These are phyloP conservation scores for Sus cebifrons DNA, from an alignment of 2,797 vertebrate genomes.

Conservation along the genomic window DNA sequence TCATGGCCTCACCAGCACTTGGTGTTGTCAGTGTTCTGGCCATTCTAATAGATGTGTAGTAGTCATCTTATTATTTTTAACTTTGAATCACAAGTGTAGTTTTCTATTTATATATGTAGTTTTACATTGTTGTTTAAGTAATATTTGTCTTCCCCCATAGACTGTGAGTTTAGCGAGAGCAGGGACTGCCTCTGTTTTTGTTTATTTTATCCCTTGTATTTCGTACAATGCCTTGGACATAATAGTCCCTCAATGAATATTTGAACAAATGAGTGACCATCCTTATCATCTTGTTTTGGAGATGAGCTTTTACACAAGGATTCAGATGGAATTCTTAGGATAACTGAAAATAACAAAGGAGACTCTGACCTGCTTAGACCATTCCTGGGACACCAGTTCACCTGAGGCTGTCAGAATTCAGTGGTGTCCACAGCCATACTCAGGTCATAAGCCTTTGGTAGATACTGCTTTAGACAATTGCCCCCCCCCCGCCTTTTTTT, in stretches of 20 bases:
- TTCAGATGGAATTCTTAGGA: neutral
- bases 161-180: neutral
- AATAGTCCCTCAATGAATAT: neutral
- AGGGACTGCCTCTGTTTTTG: neutral
- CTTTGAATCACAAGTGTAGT: slow-evolving; percentile 30
- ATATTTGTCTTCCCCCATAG: neutral
- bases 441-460: neutral
- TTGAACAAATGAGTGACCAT: neutral
- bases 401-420: neutral
- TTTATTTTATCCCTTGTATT: neutral
- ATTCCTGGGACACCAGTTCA: neutral
- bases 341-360: neutral
- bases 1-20: neutral
- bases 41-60: neutral
- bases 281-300: neutral
- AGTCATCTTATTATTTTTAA: slow-evolving; percentile 1
- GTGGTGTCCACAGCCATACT: neutral
- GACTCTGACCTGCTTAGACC: neutral
- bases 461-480: neutral
- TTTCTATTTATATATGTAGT: slow-evolving; percentile 28
- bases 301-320: neutral
- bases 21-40: neutral
- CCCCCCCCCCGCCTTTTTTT: too few species aligned
- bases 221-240: neutral
- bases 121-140: slow-evolving; percentile 27